Base-by-base conservation (phyloP, 2,113 vertebrate genomes). In the Hemichromis elongatus region DNA sequence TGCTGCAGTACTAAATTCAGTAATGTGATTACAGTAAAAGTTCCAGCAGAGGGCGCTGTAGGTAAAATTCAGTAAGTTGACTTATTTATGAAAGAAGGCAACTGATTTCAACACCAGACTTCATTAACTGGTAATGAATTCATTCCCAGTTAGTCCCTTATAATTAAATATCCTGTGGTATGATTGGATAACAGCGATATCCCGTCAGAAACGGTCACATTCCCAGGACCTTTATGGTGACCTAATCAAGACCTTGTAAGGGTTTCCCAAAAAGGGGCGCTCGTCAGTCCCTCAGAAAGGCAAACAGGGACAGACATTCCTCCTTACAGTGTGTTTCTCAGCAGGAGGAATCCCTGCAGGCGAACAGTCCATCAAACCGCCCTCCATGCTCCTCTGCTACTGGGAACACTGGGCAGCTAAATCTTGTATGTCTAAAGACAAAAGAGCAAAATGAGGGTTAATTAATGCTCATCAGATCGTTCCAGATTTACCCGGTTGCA, bases 331-430 rank as follows among this genome's bases (percentile, higher is more conserved):
- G 59, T 26, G 55, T 77, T 86, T 57, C 66, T 40, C 84, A 52
- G 82, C 57, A 79, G 68, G 70, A 79, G 40, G 75, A 73, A 82
- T 82, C 30, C 54, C 79, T 81, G 37, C 68, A 40, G 55, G 26
- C 33, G 5, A 45, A 3, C 28, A 2, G 77, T 84, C 79, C 66
- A 77, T 82, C 68, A 82, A 70, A 3, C 13, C 13, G 4, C 8
- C 26, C 42, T 9, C 30, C 16, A 33, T 14, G 33, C 68, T 50
- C 57, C 11, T 26, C 77, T 21, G 10, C 11, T 9, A 21, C 21
- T 40, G 85, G 30, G 82, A 84, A 63, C 77, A 28, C 50, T 77
- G 77, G 26, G n/a, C 11, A 50, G 14, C 4, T 77, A 68, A 77
- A 81, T 81, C 63, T 57, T n/a, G 5, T 19, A 37, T 35, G 59